These are phyloP conservation scores for Bradypodion ventrale DNA, from an alignment of 2,797 vertebrate species.

Conservation along the genomic window DNA sequence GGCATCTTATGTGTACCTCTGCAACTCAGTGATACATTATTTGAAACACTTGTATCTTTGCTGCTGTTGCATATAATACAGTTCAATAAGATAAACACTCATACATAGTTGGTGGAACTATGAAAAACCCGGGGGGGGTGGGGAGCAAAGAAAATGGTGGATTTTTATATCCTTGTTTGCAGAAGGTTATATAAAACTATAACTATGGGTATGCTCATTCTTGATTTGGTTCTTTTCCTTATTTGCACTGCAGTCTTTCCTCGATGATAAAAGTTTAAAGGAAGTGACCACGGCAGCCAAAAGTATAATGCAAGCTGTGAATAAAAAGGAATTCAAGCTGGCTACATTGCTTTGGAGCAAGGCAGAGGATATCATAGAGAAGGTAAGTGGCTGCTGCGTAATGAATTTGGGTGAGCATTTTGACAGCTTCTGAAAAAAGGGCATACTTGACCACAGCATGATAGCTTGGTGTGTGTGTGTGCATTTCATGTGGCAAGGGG, in stretches of 20 bases:
- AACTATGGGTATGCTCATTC: not conserved
- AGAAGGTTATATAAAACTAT: too few relatives aligned
- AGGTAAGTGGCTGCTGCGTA: slow-evolving; percentile 72
- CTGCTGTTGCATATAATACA: not conserved
- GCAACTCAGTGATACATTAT: not conserved
- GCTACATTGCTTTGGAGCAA: slow-evolving; percentile 89
- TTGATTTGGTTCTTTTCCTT: not conserved
- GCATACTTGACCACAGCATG: not conserved
- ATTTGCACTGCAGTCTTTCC: slow-evolving; percentile 83
- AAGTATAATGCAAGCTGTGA: slow-evolving; percentile 82
- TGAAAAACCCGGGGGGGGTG: too few relatives aligned
- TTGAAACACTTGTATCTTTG: not conserved
- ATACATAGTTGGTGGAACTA: too few relatives aligned
- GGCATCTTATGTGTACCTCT: too few relatives aligned
- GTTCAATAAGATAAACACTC: not conserved
- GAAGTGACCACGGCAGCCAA: slow-evolving; percentile 84
- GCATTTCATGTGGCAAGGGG: not conserved
- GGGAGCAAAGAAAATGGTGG: too few relatives aligned
- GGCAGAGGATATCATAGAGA: slow-evolving; percentile 83
- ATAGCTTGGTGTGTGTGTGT: not conserved
- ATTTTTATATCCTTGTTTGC: too few relatives aligned
- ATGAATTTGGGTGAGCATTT: not conserved
- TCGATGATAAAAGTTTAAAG: slow-evolving; percentile 87
- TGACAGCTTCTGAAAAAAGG: not conserved
- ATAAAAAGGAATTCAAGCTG: slow-evolving; percentile 76